A percentile compares a stretch with the other conserved stretches of the same genome.
Conservation (phyloP, 2,113 vertebrate genomes). For the Porphyrio hochstetteri region DNA sequence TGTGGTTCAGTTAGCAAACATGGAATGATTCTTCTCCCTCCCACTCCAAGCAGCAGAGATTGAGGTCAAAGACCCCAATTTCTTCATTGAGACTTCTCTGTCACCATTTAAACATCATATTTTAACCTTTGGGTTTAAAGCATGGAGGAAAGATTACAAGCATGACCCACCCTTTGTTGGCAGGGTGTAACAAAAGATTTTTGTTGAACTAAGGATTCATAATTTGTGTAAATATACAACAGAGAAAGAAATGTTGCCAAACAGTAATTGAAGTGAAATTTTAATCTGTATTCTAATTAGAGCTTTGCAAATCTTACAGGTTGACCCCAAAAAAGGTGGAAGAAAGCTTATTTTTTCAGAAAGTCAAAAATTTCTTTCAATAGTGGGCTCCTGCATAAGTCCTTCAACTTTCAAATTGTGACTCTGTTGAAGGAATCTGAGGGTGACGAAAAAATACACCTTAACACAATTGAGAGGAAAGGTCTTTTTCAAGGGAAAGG, state of each 20-base stretch:
- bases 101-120: conserved; percentile 66
- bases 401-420: neutral
- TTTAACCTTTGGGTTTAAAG: conserved; percentile 73
- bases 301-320: neutral
- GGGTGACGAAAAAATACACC: neutral
- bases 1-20: conserved; percentile 55
- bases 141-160: conserved; percentile 63
- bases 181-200: neutral
- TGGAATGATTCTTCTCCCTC: neutral
- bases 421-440: neutral
- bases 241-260: conserved; percentile 10
- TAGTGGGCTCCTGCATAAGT: neutral
- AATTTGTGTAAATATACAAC: conserved; percentile 52
- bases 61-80: conserved; percentile 76
- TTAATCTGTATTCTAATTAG: conserved; percentile 12
- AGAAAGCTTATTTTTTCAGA: neutral
- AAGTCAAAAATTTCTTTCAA: neutral
- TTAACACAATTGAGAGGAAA: neutral
- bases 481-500: neutral
- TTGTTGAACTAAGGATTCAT: conserved; percentile 17
- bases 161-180: conserved; percentile 12
- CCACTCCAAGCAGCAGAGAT: conserved; percentile 54
- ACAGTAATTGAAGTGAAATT: conserved; percentile 45
- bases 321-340: neutral
- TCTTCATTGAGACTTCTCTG: conserved; percentile 68